These are phyloP conservation scores for Brienomyrus longianalis DNA, from an alignment of 2,113 vertebrate genomes.

Conservation along the genomic window DNA sequence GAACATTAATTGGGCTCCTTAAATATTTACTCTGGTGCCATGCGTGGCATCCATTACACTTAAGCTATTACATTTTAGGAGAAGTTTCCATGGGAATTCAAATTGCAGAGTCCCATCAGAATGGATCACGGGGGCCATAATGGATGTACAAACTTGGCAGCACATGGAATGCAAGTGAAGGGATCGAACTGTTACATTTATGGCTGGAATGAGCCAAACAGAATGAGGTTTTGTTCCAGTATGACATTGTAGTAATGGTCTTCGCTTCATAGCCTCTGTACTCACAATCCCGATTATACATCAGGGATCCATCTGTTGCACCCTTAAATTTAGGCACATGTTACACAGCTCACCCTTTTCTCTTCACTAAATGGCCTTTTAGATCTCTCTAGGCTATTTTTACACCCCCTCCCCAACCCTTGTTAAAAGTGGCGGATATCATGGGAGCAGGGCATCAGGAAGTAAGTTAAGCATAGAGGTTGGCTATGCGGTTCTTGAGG, in stretches of 20 bases:
- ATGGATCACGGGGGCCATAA: neutral
- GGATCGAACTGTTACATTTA: neutral
- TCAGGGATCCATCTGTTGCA: neutral
- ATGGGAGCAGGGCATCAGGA: neutral
- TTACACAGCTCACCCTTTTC: neutral
- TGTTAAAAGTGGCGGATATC: neutral
- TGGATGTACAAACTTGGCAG: neutral
- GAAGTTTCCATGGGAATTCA: neutral
- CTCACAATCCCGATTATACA: neutral
- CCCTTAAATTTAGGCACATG: neutral
- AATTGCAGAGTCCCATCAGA: neutral
- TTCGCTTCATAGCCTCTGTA: neutral
- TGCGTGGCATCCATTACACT: neutral
- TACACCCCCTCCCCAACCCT: neutral
- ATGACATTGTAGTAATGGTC: neutral
- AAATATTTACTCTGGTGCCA: neutral
- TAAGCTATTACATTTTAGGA: neutral
- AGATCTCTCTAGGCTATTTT: neutral
- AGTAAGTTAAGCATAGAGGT: neutral
- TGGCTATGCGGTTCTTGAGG: neutral
- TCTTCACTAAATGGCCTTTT: neutral
- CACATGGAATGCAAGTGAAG: neutral
- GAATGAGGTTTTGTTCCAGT: neutral
- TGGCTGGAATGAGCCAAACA: neutral
- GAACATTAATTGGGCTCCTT: neutral